Base-by-base conservation (phyloP, 2,113 vertebrate genomes). In the Heterochromis multidens region DNA sequence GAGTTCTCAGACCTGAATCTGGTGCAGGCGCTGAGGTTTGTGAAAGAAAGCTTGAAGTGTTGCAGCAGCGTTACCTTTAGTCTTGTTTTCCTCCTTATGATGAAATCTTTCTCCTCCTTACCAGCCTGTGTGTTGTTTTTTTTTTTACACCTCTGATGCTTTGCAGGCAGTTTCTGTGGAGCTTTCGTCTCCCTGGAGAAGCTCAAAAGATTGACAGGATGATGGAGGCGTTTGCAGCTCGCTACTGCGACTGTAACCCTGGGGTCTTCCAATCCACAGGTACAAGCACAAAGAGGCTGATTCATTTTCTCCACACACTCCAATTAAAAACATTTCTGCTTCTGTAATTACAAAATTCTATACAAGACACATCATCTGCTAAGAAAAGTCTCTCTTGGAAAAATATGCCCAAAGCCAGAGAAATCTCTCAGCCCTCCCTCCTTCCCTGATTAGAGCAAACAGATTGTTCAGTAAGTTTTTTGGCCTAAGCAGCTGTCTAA, bases 191-290 rank as follows among this genome's bases (percentile, higher is more conserved):
- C 88, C 98, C 98, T 0, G 98, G 98, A 1, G 98, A 99, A 85
- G 98, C 98, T 1, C 98, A 99, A 95, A 99, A 99, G 95, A 99
- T 99, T 8, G 98, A 99, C 81, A 95, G 98, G 31, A 99, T 99
- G 97, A 99, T 99, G 98, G 98, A 99, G 86, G 95, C 97, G 2
- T 99, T 99, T n/a, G 98, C 98, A 14, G 90, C 81, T 33, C 96
- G 97, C 49, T 99, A 99, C 93, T 99, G 98, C 80, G 95, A 96
- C 90, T 99, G 98, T 86, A 99, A 99, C 86, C 91, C 96, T 0
- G 95, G 93, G 0, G 97, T 98, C 84, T 99, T 99, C 93, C 97
- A 98, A 76, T 99, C 97, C 74, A 97, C 97, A 95, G 98, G 98
- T 99, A 92, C 3, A 0, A 52, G 49, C 54, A 57, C 40, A 29